Base-by-base conservation (phyloP, 2,888 invertebrate genomes). In the Abscondita cerata region DNA sequence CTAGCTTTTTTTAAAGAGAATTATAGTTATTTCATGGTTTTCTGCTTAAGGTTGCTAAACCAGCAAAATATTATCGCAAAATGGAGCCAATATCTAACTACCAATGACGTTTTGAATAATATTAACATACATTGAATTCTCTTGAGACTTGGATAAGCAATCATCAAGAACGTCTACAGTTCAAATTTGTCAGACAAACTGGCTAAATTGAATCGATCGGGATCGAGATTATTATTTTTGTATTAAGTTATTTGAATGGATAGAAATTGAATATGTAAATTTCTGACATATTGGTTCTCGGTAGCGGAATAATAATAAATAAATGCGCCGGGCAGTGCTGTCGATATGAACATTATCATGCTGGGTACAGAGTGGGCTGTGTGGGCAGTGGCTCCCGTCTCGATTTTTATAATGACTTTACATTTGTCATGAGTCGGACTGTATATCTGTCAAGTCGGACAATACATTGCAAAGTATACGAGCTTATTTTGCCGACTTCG, bases 381-480 rank as follows among this genome's bases (percentile, higher is more conserved):
- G 76, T 78, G 75, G 78, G 77, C 70, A 61, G 75, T 60, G 64
- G 75, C 74, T 75, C 75, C 75, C 69, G 74, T 70, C 73, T 66
- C 60, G 61, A 59, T 77, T 77, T 76, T 75, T 74, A 65, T 69
- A 73, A 72, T 72, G 70, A 72, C 66, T 67, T 60, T 65, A 69
- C 76, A 76, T 78, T 79, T 78, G 77, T 79, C 79, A 77, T 69
- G 72, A 65, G 67, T 68, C 58, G 69, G 73, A 68, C 69, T 72
- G 75, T 78, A 77, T 78, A 75, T 78, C 77, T 78, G 77, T 78
- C 78, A 75, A 68, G 70, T 56, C 63, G 70, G 71, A 76, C 76
- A 77, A 77, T 76, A 70, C 74, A 62, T 66, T 70, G 71, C 68
- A 69, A 73, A 73, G 71, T 72, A 72, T 74, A 74, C 71, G 73